Percentiles rank a stretch among this genome's conserved stretches.
Evolutionary conservation across 2,888 invertebrate genomes (phyloP).

Genomic region (Hemaris fuciformis): DNA sequence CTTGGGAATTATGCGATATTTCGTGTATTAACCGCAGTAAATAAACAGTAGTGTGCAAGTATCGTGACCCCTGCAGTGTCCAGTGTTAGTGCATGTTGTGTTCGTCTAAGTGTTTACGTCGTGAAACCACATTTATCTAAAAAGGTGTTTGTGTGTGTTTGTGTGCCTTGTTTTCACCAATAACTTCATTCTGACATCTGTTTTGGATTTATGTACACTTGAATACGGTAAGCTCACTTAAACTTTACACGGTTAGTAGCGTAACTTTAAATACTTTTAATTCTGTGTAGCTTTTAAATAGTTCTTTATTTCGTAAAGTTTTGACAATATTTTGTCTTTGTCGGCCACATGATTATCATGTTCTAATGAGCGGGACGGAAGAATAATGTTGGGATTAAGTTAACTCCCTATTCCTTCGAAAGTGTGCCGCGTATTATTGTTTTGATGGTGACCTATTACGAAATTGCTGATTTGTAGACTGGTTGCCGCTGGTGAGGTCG

Average conservation of each 20-base stretch:
- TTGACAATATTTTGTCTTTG: conserved; percentile 60
- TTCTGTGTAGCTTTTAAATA: conserved; percentile 55
- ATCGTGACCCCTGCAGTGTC: conserved; percentile 45
- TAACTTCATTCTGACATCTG: conserved; percentile 57
- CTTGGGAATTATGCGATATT: conserved; percentile 54
- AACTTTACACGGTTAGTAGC: conserved; percentile 21
- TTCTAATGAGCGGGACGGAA: conserved; percentile 55
- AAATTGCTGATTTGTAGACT: conserved; percentile 53
- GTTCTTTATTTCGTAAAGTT: conserved; percentile 58
- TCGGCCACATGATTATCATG: conserved; percentile 36
- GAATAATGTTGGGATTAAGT: conserved; percentile 38
- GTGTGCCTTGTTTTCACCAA: conserved; percentile 71
- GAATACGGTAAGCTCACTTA: conserved; percentile 61
- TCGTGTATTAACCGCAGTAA: conserved; percentile 57
- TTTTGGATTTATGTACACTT: conserved; percentile 79
- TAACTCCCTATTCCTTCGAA: conserved; percentile 61
- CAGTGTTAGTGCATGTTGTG: conserved; percentile 62
- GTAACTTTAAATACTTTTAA: conserved; percentile 35
- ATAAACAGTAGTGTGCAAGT: conserved; percentile 62
- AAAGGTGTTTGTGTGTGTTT: conserved; percentile 69
- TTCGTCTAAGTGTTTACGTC: conserved; percentile 50
- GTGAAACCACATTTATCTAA: conserved; percentile 45
- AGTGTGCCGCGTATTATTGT: conserved; percentile 72
- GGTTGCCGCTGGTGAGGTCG: conserved; percentile 36
- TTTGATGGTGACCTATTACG: conserved; percentile 71